Percentiles rank a stretch among this genome's conserved stretches.
Evolutionary conservation across 2,113 vertebrate species (phyloP).

Genomic region (Cygnus buccinator): DNA sequence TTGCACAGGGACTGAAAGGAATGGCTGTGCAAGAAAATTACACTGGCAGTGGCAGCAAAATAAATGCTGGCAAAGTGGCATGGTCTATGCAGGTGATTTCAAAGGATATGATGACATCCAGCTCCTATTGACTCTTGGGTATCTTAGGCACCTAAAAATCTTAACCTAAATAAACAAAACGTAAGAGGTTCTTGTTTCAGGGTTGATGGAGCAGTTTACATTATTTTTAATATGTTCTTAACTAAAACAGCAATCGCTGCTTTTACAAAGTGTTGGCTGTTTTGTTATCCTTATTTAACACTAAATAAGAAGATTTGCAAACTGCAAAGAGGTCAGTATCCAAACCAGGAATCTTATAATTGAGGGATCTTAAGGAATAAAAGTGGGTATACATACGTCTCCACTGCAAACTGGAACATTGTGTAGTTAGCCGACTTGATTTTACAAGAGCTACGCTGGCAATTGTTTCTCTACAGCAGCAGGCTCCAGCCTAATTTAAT

Average conservation of each 20-base stretch:
- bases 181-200: background rate
- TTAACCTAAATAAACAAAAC: background rate
- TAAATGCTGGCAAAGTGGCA: background rate
- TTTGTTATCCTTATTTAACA: background rate
- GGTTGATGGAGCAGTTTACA: background rate
- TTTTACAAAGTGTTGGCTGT: background rate
- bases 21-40: background rate
- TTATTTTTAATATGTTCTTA: background rate
- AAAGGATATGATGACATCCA: background rate
- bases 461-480: background rate
- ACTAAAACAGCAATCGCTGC: background rate
- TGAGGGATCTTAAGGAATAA: background rate
- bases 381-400: background rate
- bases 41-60: background rate
- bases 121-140: background rate
- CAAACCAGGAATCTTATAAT: background rate
- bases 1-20: background rate
- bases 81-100: background rate
- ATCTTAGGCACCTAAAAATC: background rate
- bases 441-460: background rate
- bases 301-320: background rate
- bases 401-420: background rate
- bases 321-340: background rate
- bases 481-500: background rate
- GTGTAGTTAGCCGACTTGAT: background rate